Evolutionary conservation across 2,113 vertebrate genomes (phyloP), one percentile per base, ranked within the genome.

Genomic region (Antennarius striatus): DNA sequence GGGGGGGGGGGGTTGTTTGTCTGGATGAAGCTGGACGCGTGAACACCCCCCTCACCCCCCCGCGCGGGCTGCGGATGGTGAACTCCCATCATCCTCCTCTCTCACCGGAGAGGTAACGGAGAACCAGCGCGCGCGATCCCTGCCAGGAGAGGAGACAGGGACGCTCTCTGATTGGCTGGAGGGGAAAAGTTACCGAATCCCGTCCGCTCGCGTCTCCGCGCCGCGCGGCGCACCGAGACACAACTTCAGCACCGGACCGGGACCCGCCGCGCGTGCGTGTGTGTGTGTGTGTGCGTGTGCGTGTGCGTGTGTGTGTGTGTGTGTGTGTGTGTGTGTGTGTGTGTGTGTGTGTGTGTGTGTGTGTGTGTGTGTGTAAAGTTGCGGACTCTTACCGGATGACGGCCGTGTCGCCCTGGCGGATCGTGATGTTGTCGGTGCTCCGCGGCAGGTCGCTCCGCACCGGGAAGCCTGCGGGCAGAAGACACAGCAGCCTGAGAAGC

Each of bases 381-480:
- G 57, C 47, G 0, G 60, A 49, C 53, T 77, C 92, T 91, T 97
- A 99, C 97, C 97, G 96, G 93, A 99, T 97, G 58, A 98, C 94
- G 81, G 97, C 97, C 39, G 96, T 99, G 91, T 99, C 97, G 77
- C 97, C 97, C 92, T 99, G 97, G 83, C 97, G 95, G 92, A 99
- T 96, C 88, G 97, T 99, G 93, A 99, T 98, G 96, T 98, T 99
- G 94, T 99, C 97, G 59, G 96, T 98, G 84, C 96, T 94, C 85
- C 96, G 95, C 93, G 95, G 96, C 94, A 96, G 96, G 94, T 98
- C 96, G 91, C 96, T 98, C 91, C 95, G 96, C 90, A 98, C 97
- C 32, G 97, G 96, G 92, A 98, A 95, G 91, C 97, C 97, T 98
- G 96, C 96, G 87, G 96, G 97, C 84, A 99, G 94, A 95, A 99